These are phyloP conservation scores for Dipodomys ordii DNA, from an alignment of 2,113 vertebrate genomes.

Conservation along the genomic window DNA sequence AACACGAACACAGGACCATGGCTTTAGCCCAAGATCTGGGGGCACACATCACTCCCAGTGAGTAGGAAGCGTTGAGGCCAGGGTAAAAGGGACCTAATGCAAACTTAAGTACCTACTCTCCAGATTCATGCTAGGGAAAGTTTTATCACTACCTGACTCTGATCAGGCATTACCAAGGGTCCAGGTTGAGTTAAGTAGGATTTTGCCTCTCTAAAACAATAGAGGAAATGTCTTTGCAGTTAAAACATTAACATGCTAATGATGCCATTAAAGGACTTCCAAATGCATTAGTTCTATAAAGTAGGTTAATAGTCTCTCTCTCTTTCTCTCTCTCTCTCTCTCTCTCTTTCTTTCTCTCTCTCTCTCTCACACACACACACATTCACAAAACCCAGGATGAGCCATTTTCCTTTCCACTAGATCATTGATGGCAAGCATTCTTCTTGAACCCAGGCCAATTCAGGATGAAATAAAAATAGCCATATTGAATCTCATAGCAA, in stretches of 20 bases:
- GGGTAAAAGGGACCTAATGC: neutral
- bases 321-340: too few species aligned
- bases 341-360: too few species aligned
- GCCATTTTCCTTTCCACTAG: neutral
- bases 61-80: neutral
- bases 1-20: neutral
- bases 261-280: slow-evolving; percentile 12
- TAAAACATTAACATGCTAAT: slow-evolving; percentile 54
- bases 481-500: neutral
- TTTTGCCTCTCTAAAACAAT: slow-evolving; percentile 37
- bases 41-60: neutral
- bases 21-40: neutral
- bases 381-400: neutral
- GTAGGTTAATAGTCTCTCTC: neutral
- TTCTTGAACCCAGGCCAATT: slow-evolving; percentile 10
- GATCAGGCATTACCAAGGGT: neutral
- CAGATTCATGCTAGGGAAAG: neutral
- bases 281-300: neutral
- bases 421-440: neutral
- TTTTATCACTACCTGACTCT: neutral
- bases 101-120: neutral
- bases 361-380: too few species aligned
- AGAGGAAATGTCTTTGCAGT: slow-evolving; percentile 35
- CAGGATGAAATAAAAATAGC: neutral
- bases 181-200: slow-evolving; percentile 4